Evolutionary conservation across 1,140 invertebrate genomes (phyloP), one percentile per base, ranked within the genome.

Genomic region (Probaryconus sp.): DNA sequence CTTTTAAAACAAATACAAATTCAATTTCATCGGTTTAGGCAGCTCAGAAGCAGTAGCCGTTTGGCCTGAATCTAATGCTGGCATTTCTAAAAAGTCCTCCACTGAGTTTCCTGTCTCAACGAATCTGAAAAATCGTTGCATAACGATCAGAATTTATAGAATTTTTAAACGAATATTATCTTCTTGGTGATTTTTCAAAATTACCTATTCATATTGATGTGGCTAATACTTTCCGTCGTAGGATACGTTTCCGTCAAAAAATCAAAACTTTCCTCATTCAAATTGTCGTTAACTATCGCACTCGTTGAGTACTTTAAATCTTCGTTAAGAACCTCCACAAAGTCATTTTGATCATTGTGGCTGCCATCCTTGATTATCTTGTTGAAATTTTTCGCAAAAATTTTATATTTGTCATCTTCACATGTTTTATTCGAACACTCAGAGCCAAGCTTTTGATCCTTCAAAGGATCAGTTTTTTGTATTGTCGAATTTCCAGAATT

Each of bases 401-500:
- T 1, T 14, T 30, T 33, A 35, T 60, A 21, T 5, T 42, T 4
- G 14, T 10, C 24, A 16, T 56, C 33, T 6, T 10, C 47, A 11
- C 42, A 50, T 20, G 45, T 69, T 69, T 60, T 20, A 61, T 69
- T 69, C 13, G 31, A 16, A 53, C 55, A 38, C 2, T 55, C 24
- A 11, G 38, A 11, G 24, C 17, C 9, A 11, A 40, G 11, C 13
- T 24, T 26, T 40, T 14, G 31, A 48, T 48, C 50, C 3, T 10
- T 31, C 9, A 43, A 48, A 40, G 40, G 6, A 37, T 37, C 35
- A 0, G 13, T 18, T 17, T 9, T 24, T 33, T 10, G 83, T 53
- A 81, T 79, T 60, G 78, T 81, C 43, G 77, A 78, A 26, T 73
- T 82, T 10, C 75, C 69, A 7, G 80, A 50, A 28, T 76, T 73